These are phyloP conservation scores for Ursus arctos DNA, from an alignment of 2,113 vertebrate species.

Conservation along the genomic window DNA sequence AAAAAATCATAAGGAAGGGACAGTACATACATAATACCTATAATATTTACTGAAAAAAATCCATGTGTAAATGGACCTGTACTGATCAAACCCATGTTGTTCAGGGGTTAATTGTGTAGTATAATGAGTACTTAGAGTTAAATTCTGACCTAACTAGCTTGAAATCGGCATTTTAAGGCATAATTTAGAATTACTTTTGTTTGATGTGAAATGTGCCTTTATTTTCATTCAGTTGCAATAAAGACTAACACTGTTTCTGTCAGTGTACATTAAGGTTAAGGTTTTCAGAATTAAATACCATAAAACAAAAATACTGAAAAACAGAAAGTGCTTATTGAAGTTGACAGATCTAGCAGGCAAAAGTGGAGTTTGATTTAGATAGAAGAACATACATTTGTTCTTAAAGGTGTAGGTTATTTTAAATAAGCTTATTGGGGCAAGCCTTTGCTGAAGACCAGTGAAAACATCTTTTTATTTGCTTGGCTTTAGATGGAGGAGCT, in stretches of 20 bases:
- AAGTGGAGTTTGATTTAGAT: neutral
- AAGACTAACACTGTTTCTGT: neutral
- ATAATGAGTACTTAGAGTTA: neutral
- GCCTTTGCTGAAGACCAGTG: neutral
- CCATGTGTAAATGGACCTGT: neutral
- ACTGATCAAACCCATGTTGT: neutral
- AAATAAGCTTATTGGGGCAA: neutral
- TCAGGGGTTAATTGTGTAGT: neutral
- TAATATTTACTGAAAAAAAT: neutral
- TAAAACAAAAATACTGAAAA: neutral
- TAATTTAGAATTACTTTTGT: constrained; percentile 13
- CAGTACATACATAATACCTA: neutral
- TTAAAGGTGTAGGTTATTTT: neutral
- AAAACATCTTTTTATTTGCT: constrained; percentile 18
- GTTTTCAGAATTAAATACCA: constrained; percentile 26
- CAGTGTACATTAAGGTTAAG: neutral
- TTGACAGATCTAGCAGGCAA: neutral
- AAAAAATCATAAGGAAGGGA: neutral
- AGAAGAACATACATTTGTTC: constrained; percentile 4
- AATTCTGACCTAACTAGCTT: constrained; percentile 27
- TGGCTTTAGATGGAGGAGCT: neutral
- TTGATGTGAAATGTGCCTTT: neutral
- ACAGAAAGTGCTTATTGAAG: neutral
- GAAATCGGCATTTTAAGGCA: constrained; percentile 53
- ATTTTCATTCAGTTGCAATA: constrained; percentile 43